phyloP scores from a whole-genome alignment of 2,797 vertebrate genomes.

The Sphenopsis melanotis region DNA sequence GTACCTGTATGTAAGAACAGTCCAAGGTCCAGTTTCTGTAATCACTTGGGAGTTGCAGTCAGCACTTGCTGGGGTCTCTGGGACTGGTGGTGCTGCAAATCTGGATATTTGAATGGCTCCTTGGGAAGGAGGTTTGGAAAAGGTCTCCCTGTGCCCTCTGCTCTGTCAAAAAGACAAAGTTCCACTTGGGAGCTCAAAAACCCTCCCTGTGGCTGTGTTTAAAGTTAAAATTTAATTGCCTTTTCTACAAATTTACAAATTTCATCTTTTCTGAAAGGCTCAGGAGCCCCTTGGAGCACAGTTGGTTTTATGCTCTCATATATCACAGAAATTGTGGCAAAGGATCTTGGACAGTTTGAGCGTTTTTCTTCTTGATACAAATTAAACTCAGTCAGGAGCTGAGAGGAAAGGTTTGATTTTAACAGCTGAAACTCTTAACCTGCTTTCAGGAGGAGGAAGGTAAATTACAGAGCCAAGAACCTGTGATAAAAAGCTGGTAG shows the following conservation, averaged over 20 bases:
- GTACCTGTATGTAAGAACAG: accelerated
- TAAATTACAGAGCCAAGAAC: not conserved
- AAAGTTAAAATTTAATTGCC: not conserved
- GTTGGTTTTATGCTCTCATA: not conserved
- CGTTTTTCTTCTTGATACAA: not conserved
- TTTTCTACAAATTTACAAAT: not conserved
- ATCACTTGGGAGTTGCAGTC: not conserved
- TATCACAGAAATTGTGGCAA: not conserved
- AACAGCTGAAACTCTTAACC: not conserved
- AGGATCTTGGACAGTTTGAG: not conserved
- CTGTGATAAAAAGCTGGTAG: not conserved
- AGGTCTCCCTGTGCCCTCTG: not conserved
- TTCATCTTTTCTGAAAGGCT: not conserved
- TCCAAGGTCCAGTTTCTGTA: not conserved
- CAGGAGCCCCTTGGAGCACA: not conserved
- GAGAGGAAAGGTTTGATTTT: not conserved
- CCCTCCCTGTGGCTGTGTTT: not conserved
- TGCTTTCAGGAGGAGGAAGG: not conserved
- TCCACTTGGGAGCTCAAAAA: not conserved
- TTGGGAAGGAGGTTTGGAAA: not conserved
- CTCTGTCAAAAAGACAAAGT: not conserved
- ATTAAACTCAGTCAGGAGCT: not conserved
- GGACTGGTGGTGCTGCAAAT: not conserved
- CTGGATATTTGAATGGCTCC: not conserved
- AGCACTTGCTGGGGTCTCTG: accelerated